Base-by-base conservation (phyloP, 2,797 vertebrate genomes). In the Paratrypauchen microcephalus region DNA sequence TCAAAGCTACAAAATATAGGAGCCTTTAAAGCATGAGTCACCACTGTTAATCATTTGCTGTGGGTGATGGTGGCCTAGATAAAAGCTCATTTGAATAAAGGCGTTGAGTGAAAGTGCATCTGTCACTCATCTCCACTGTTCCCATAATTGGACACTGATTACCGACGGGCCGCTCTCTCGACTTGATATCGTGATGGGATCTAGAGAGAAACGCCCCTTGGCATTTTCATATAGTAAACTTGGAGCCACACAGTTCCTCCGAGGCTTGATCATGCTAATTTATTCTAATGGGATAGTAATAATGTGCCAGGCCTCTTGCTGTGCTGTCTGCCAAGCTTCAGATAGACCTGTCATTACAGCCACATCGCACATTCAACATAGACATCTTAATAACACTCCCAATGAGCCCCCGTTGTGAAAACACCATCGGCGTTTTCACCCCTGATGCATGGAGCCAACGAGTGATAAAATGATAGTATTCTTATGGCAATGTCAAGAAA, bases 201-300 rank as follows among this genome's bases (percentile, higher is more conserved):
- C 58, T 68, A 68, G 28, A 63, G 68, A 81, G 77, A 12, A 24
- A 41, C 68, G 71, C 78, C 83, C 62, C 60, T 78, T 78, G 80
- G 82, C 75, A 45, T 71, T 74, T 86, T 67, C 64, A 69, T 74
- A 45, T 23, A 78, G 79, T 80, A 36, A 71, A 75, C 74, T 79
- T 60, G 79, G 65, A 65, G 23, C 70, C 69, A 55, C 41, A 56
- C 69, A 76, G 58, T 65, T 82, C 66, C 71, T 73, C 32, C 73
- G 48, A 71, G 61, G 57, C 76, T 60, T 70, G 69, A 82, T 86
- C 70, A 80, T 82, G 81, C 83, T 86, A 83, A 91, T 88, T 86
- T 88, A 90, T 91, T 89, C 79, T 89, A 88, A 87, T 87, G 79
- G 73, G 59, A 79, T 56, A 78, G 80, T 88, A 86, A 90, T 92